Base-by-base conservation (phyloP, 2,113 vertebrate genomes). In the Aleadryas rufinucha region DNA sequence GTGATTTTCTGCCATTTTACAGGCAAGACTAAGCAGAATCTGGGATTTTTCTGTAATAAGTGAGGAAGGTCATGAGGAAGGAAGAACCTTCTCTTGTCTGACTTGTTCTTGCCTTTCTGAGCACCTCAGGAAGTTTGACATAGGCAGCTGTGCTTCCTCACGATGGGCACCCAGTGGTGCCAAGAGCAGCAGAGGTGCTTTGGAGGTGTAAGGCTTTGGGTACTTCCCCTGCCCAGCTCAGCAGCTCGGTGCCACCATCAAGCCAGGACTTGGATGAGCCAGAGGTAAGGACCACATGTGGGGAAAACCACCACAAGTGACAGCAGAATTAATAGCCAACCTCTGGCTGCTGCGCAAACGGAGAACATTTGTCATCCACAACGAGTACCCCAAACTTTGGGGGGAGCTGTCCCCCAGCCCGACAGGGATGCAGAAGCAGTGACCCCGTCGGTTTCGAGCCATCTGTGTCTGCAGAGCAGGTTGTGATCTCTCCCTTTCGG, bases 1-100 rank as follows among this genome's bases (percentile, higher is more conserved):
- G 96, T 94, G 92, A 96, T 95, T 95, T 80, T 81, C 83, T 95
- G 93, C 90, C 92, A 88, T 94, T 90, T 75, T 49, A 68, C 56
- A 66, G 72, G 83, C 76, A 93, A 92, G 82, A n/a, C 71, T 86
- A 74, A 80, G 60, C 68, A 93, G 87, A 84, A 84, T 49, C 49
- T 81, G 85, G 61, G 39, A 33, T 88, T 95, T 79, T 93, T 71
- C 87, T 60, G 3, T 21, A 54, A 6, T 16, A 63, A 93, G 68
- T 16, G 47, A 93, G 82, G 52, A 90, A 94, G 75, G 87, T 92
- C 79, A 80, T 1, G 17, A 86, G 39, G 71, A 63, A 88, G 47
- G 75, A 70, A 89, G 31, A 69, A 70, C 88, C 63, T 86, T 39
- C 61, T 78, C 57, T 83, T 69, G 86, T 60, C 77, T 81, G 47